These are phyloP conservation scores for Amazona finschi DNA, from an alignment of 2,797 vertebrate species.

Conservation along the genomic window DNA sequence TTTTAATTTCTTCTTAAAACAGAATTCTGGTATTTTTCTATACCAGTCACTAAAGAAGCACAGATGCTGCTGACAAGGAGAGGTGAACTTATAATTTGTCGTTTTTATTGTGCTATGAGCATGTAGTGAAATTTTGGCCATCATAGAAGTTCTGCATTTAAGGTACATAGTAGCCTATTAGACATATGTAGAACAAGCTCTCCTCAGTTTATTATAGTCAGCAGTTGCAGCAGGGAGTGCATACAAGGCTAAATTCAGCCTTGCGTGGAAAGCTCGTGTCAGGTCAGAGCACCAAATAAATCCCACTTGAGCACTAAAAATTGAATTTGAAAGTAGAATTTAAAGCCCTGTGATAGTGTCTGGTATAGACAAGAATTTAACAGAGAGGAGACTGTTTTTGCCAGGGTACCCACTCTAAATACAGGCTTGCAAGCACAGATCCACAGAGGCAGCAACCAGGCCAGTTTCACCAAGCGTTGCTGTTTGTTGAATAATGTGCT, in stretches of 20 bases:
- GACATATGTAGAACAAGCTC: not conserved
- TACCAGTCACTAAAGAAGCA: not conserved
- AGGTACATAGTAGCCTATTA: not conserved
- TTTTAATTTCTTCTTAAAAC: not conserved
- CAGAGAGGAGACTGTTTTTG: not conserved
- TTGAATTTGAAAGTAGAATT: slow-evolving; percentile 21
- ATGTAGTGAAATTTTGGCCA: not conserved
- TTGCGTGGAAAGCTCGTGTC: not conserved
- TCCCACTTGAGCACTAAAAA: slow-evolving; percentile 37
- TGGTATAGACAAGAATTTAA: not conserved
- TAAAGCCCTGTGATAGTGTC: not conserved
- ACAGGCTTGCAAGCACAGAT: not conserved
- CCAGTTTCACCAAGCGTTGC: not conserved
- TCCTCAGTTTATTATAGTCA: slow-evolving; percentile 10
- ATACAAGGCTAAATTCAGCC: slow-evolving; percentile 30
- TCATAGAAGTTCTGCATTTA: not conserved
- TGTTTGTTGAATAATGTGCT: not conserved
- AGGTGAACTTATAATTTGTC: not conserved
- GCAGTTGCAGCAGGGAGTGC: not conserved
- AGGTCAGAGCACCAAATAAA: slow-evolving; percentile 10
- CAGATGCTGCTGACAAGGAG: not conserved
- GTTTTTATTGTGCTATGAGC: not conserved
- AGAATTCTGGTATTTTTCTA: not conserved
- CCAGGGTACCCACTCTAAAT: not conserved
- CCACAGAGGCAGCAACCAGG: not conserved